Evolutionary conservation across 2,888 invertebrate species (phyloP), one percentile per base, ranked within the genome.

Genomic region (Tineola bisselliella): DNA sequence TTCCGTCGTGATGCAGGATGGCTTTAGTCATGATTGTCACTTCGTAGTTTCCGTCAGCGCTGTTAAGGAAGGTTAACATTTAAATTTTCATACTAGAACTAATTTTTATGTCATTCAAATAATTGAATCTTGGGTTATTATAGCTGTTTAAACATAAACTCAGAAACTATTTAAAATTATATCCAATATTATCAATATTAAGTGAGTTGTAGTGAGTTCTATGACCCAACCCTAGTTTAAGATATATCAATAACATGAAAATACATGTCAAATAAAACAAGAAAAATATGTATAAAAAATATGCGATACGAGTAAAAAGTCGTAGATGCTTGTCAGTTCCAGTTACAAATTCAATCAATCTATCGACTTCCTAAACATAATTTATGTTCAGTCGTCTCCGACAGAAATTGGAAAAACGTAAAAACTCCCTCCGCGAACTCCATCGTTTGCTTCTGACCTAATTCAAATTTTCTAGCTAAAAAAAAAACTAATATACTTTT

Each of bases 11-110:
- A 77, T 96, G 94, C 62, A 98, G 90, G 70, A 96, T 96, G 66
- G 97, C 98, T 88, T 98, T 98, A 67, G 98, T 98, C 95, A 97
- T 96, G 81, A 98, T 95, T 70, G 97, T 98, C 77, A 98, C 96
- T 87, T 97, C 97, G 88, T 98, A 98, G 89, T 97, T 97, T 66
- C 98, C 98, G 78, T 98, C 98, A 68, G 98, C 98, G 83, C 98
- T 98, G 89, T 38, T 38, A 10, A 38, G 10, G 38, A 6, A 25
- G 25, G 6, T 4, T 25, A 25, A n/a, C n/a, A n/a, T n/a, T n/a
- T n/a, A n/a, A n/a, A n/a, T n/a, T n/a, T n/a, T n/a, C n/a, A n/a
- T n/a, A n/a, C n/a, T n/a, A n/a, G n/a, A n/a, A n/a, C n/a, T n/a
- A n/a, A n/a, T n/a, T n/a, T n/a, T n/a, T n/a, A n/a, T n/a, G n/a